Base-by-base conservation (phyloP, 2,113 vertebrate species). In the Atrichornis clamosus region DNA sequence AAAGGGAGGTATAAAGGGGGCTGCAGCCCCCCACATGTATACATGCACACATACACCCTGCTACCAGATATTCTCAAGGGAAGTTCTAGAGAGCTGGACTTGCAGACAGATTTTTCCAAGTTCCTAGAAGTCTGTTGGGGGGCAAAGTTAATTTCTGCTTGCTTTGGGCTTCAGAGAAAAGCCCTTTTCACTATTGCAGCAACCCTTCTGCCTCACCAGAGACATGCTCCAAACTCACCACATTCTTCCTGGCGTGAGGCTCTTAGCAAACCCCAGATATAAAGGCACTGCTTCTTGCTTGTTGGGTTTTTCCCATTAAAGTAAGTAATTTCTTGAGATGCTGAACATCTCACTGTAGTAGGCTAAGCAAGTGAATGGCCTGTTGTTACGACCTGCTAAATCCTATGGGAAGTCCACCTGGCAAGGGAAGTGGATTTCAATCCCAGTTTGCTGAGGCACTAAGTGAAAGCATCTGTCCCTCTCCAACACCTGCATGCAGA, bases 51-150 rank as follows among this genome's bases (percentile, higher is more conserved):
- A 37, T n/a, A 93, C 14, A 81, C 64, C 39, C 72, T 88, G 41
- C 68, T 60, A 47, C 90, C 89, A 93, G 74, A 24, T 89, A 74
- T 42, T 85, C 59, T 90, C 46, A 37, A 95, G 84, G 92, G 93
- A 84, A 88, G 69, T 46, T 89, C 53, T 89, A 87, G 77, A 93
- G 92, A 93, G 93, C 76, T 76, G 89, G 93, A 95, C 93, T 96
- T 97, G 87, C 73, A 90, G 85, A 89, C 28, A 89, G 92, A 69
- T 93, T 94, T 95, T 97, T 94, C 95, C 96, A 97, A 96, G 82
- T 60, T 97, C 91, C 95, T 83, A 82, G 18, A 82, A 22, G 39
- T 82, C 77, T 91, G 73, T 7, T 59, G 16, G 13, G 35, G 35
- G 7, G 6, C 12, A 76, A 85, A 68, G 12, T 7, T 79, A 33